Base-by-base conservation (phyloP, 2,797 vertebrate genomes). In the Rachycentron canadum region DNA sequence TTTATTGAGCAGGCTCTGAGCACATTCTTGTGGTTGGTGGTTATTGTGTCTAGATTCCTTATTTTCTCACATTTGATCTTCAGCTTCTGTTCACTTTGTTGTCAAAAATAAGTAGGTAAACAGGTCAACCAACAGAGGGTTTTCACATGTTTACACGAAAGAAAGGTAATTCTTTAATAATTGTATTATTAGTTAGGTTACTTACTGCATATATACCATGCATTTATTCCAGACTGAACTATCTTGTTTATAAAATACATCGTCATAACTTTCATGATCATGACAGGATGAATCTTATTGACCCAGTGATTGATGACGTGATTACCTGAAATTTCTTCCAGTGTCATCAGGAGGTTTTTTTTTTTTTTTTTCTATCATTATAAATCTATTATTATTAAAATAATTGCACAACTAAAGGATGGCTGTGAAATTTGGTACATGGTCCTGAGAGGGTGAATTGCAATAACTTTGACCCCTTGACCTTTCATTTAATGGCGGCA, bases 1-100 rank as follows among this genome's bases (percentile, higher is more conserved):
- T 91, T 89, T 86, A 90, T 86, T 61, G 83, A 87, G 76, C 81
- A 4, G 69, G 55, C 49, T 80, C 69, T 19, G 10, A 62, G 72
- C 72, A 74, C 65, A 52, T 63, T 79, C 64, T 78, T 56, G 57
- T 73, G 70, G 69, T 59, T 10, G 2, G 30, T 59, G 49, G 63
- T 87, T 75, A 84, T 72, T 43, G 58, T 76, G 70, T n/a, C 81
- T 79, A 72, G 63, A 88, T 86, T 78, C 59, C 36, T 72, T 60
- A 52, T 73, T 68, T 70, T 82, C 40, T 62, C 38, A 34, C 50
- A 28, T 76, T 61, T 62, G 28, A 78, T 69, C 65, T 59, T 73
- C 1, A 2, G 59, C 23, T 65, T 84, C 69, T 77, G 38, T 28
- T 82, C 38, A 21, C 47, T 32, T 45, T 82, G 28, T 58, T 52